A percentile compares a stretch with the other conserved stretches of the same genome.
Conservation (phyloP, 2,113 vertebrate species). For the Pseudonaja textilis region DNA sequence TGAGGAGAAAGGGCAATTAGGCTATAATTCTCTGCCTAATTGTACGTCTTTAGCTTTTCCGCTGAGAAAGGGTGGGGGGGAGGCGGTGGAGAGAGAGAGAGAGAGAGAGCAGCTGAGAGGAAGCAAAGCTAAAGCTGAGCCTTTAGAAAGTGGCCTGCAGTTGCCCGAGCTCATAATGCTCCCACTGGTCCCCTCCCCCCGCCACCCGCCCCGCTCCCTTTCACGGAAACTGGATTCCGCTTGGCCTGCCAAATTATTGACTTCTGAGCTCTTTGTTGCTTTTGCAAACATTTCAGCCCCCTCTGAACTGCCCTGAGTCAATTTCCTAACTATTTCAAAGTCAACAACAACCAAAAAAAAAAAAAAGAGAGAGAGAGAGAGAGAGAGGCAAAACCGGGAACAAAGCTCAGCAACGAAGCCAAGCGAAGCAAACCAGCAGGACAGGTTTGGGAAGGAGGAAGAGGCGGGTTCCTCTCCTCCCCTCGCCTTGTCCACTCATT, state of each 20-base stretch:
- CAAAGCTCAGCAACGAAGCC: neutral
- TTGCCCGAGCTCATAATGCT: neutral
- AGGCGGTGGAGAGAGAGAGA: rapidly evolving
- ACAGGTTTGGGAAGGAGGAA: neutral
- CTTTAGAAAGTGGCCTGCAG: neutral
- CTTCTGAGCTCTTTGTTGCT: neutral
- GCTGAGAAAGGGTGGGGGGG: rapidly evolving
- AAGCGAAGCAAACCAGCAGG: neutral
- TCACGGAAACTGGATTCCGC: neutral
- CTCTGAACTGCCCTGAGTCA: neutral
- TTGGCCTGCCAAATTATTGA: neutral
- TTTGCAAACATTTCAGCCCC: neutral
- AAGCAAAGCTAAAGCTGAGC: constrained; percentile 3
- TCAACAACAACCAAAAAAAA: neutral
- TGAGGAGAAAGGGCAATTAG: constrained; percentile 1
- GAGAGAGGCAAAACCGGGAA: neutral
- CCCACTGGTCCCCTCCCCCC: neutral
- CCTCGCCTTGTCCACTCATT: neutral
- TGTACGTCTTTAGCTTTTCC: neutral
- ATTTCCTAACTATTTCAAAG: neutral
- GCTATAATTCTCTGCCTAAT: neutral
- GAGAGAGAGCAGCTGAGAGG: rapidly evolving
- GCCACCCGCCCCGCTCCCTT: neutral
- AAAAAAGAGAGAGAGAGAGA: neutral
- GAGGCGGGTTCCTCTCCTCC: no score